These are phyloP conservation scores for Seriola quinqueradiata DNA, from an alignment of 2,113 vertebrate genomes.

Conservation along the genomic window DNA sequence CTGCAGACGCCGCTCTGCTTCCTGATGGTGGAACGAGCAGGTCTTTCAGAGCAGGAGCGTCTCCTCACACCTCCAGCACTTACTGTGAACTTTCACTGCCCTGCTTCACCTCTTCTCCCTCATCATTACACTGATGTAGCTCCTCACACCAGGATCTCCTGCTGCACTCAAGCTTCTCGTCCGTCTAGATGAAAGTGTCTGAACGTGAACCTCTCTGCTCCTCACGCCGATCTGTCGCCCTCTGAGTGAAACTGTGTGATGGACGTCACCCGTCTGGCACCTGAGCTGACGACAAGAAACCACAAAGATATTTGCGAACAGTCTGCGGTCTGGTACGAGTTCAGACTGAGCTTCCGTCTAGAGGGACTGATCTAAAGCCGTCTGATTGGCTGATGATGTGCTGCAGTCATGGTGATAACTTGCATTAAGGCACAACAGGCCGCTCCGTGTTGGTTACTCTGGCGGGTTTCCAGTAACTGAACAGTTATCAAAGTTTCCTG, in stretches of 20 bases:
- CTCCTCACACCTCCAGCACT: too few species aligned
- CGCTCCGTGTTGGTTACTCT: neutral
- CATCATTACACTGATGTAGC: too few species aligned
- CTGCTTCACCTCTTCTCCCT: too few species aligned
- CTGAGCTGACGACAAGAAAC: neutral
- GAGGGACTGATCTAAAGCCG: neutral
- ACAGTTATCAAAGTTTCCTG: constrained; percentile 8
- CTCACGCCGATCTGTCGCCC: too few species aligned
- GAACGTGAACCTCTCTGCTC: too few species aligned
- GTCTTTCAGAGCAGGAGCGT: too few species aligned
- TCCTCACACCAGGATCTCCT: too few species aligned
- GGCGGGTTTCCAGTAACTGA: constrained; percentile 7
- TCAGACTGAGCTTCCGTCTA: neutral
- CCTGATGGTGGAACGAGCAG: too few species aligned
- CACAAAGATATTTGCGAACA: neutral
- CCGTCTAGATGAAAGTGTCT: too few species aligned
- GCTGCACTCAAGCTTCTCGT: too few species aligned
- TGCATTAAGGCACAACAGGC: neutral
- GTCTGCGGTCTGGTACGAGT: neutral
- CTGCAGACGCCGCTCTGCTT: too few species aligned
- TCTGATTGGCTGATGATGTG: constrained; percentile 12
- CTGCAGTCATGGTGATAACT: neutral
- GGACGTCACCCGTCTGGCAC: neutral
- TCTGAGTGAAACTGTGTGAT: neutral
- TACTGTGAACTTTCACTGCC: too few species aligned